Conservation (phyloP, 2,797 vertebrate species). For the Dicrostonyx torquatus region DNA sequence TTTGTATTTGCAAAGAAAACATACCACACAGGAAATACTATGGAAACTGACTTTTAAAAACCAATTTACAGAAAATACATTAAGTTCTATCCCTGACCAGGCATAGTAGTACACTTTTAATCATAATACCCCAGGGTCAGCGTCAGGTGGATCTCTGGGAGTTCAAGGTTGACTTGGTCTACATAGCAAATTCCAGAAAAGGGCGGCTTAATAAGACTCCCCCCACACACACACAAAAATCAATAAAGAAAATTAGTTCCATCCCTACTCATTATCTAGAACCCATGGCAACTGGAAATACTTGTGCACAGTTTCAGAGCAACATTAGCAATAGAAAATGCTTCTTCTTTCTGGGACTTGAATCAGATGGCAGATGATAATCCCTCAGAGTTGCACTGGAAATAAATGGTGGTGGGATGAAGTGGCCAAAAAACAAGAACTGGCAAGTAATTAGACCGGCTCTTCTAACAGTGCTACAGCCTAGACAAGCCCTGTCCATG, state of each 20-base stretch:
- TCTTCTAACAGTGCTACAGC: not conserved
- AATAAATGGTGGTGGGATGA: not conserved
- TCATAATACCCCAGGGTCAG: not conserved
- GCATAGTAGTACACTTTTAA: not conserved
- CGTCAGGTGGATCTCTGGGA: not conserved
- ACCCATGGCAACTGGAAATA: not conserved
- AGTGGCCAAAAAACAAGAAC: too few species aligned
- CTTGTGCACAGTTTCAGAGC: not conserved
- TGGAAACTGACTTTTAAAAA: not conserved
- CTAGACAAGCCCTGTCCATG: not conserved
- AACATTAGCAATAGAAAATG: not conserved
- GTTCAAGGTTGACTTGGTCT: not conserved
- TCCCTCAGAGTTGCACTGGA: not conserved
- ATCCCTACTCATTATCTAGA: not conserved
- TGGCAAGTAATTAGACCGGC: not conserved
- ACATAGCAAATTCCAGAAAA: not conserved
- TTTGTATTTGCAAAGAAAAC: not conserved
- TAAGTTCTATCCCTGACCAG: not conserved
- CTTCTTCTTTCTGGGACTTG: not conserved
- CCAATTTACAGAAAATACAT: not conserved
- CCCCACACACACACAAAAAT: not conserved
- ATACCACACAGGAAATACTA: not conserved
- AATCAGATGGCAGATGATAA: slow-evolving; percentile 34
- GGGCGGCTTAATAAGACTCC: not conserved
- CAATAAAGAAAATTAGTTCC: not conserved